Percentiles rank a stretch among this genome's conserved stretches.
phyloP scores from a whole-genome alignment of 2,797 vertebrate genomes.

The Pantherophis alleghaniensis region DNA sequence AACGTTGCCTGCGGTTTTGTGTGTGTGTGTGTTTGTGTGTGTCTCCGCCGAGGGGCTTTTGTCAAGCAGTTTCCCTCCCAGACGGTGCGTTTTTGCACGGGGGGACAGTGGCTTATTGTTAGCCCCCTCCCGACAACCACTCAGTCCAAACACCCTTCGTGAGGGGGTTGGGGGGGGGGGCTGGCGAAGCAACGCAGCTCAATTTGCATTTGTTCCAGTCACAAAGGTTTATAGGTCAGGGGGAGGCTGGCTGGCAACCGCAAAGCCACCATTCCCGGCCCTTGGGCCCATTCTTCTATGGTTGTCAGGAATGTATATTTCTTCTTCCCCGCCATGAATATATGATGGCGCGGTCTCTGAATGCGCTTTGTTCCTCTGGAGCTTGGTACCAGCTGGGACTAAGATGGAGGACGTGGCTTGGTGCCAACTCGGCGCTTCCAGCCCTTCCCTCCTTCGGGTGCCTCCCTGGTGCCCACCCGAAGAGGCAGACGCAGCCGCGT shows the following conservation, averaged over 20 bases:
- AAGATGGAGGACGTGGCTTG: slow-evolving; percentile 77
- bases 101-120: slow-evolving; percentile 85
- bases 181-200: slow-evolving; percentile 91
- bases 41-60: slow-evolving; percentile 66
- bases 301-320: background rate
- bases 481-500: slow-evolving; percentile 58
- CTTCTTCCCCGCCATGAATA: slow-evolving; percentile 67
- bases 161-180: slow-evolving; percentile 57
- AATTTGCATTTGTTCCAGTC: slow-evolving; percentile 98
- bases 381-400: slow-evolving; percentile 77
- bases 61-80: slow-evolving; percentile 66
- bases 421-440: slow-evolving; percentile 68
- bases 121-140: slow-evolving; percentile 72
- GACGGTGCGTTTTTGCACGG: slow-evolving; percentile 74
- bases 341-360: background rate
- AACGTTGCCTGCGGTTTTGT: slow-evolving; percentile 51
- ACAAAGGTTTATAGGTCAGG: slow-evolving; percentile 96
- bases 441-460: slow-evolving; percentile 29
- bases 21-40: background rate
- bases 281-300: background rate
- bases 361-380: slow-evolving; percentile 69
- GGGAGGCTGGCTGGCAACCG: slow-evolving; percentile 85
- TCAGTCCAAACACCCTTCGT: slow-evolving; percentile 88
- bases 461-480: slow-evolving; percentile 47
- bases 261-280: slow-evolving; percentile 71